phyloP scores from a whole-genome alignment of 2,888 invertebrate species.

The Ophion slaviceki region DNA sequence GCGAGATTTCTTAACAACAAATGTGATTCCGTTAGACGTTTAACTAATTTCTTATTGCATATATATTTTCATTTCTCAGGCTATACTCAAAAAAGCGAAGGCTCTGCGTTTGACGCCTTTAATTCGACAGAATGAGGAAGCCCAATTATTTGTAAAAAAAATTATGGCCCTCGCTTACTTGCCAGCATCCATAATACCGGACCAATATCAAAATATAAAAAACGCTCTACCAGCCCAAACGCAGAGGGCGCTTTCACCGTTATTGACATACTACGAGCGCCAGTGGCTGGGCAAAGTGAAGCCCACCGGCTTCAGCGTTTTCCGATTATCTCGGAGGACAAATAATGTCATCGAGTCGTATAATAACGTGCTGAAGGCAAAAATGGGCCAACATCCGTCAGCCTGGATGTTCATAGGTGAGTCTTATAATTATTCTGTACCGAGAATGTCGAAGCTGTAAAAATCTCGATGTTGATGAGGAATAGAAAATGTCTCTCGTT shows the following conservation, averaged over 20 bases:
- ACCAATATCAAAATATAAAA: neutral
- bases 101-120: neutral
- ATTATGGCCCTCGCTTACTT: slow-evolving; percentile 55
- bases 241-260: neutral
- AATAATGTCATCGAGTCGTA: slow-evolving; percentile 57
- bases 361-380: slow-evolving; percentile 24
- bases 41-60: slow-evolving; percentile 1
- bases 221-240: slow-evolving; percentile 8
- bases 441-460: neutral
- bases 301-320: slow-evolving; percentile 53
- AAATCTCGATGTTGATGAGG: neutral
- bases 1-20: neutral
- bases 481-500: slow-evolving; percentile 1
- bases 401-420: slow-evolving; percentile 58
- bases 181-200: slow-evolving; percentile 31
- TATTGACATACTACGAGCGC: slow-evolving; percentile 39
- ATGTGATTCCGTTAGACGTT: slow-evolving; percentile 1
- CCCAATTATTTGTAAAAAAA: slow-evolving; percentile 42
- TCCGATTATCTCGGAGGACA: slow-evolving; percentile 35
- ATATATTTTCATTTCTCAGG: slow-evolving; percentile 17
- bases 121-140: slow-evolving; percentile 18
- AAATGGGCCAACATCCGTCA: slow-evolving; percentile 46
- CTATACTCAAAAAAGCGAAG: slow-evolving; percentile 12
- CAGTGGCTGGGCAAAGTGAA: slow-evolving; percentile 53
- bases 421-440: neutral